Percentiles rank a stretch among this genome's conserved stretches.
Evolutionary conservation across 1,140 invertebrate species (phyloP).

Genomic region (Megalonaias nervosa): DNA sequence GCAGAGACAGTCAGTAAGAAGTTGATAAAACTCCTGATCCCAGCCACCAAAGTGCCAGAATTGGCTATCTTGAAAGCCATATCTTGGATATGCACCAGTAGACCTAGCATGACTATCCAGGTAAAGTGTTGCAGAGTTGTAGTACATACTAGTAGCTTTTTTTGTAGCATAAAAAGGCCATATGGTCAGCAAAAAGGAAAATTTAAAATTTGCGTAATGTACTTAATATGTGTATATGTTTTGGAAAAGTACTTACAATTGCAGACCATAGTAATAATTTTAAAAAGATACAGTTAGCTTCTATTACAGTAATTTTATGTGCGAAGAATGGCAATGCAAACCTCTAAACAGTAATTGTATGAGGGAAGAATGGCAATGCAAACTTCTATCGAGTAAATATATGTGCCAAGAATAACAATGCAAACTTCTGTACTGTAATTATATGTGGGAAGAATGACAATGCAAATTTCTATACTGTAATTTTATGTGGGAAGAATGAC

Average conservation of each 20-base stretch:
- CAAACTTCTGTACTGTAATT: too few species aligned
- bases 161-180: background rate
- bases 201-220: background rate
- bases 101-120: conserved; percentile 53
- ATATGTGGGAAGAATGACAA: too few species aligned
- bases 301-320: background rate
- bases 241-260: background rate
- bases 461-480: too few species aligned
- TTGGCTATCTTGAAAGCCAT: conserved; percentile 48
- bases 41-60: conserved; percentile 42
- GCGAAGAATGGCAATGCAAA: background rate
- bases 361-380: background rate
- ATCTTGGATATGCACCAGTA: conserved; percentile 58
- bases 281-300: background rate
- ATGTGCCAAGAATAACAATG: background rate
- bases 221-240: background rate
- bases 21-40: conserved; percentile 53
- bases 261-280: background rate
- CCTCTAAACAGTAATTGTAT: background rate
- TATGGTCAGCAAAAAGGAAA: background rate
- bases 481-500: too few species aligned
- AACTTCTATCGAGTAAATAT: background rate
- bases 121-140: conserved; percentile 29
- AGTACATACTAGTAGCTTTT: background rate
- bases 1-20: conserved; percentile 47